Base-by-base conservation (phyloP, 1,140 invertebrate genomes). In the Drusus annulatus region DNA sequence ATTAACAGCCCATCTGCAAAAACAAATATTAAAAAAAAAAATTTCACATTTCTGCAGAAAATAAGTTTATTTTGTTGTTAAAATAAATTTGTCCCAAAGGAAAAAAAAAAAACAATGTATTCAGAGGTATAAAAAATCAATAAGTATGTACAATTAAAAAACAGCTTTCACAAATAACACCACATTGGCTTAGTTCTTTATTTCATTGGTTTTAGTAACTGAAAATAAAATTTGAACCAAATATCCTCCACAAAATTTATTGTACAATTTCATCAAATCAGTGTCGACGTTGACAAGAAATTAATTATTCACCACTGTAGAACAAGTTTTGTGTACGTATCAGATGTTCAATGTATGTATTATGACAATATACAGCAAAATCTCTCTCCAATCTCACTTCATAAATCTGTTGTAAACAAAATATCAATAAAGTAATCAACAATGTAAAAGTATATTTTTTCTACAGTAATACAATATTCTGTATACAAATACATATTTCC, bases 41-140 rank as follows among this genome's bases (percentile, higher is more conserved):
- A 10, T 10, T 45, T 45, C 36, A 45, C 10, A 45, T 13, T 45
- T 45, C 36, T 45, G 36, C 13, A 45, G 36, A 91, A 91, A 65
- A 65, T 65, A 65, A 65, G n/a, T 65, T 65, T 65, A 65, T 65
- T 65, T 65, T 65, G n/a, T 45, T 28, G 23, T 65, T n/a, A 65
- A 65, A 65, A 31, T 31, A 65, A 65, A 65, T 65, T 65, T 15
- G 25, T 8, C 28, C 62, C 62, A 28, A 65, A 65, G 16, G n/a
- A 36, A 65, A 36, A 65, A 63, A 65, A 31, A 65, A 16, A n/a
- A n/a, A n/a, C n/a, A 23, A 16, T 65, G n/a, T 31, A 65, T 45
- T 71, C 68, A 71, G 36, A 51, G 68, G 8, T 71, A 52, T 71
- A 51, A 51, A 65, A 63, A 65, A 65, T 8, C 6, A 65, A 19